These are phyloP conservation scores for Nebria salina DNA, from an alignment of 2,888 invertebrate genomes.

Conservation along the genomic window DNA sequence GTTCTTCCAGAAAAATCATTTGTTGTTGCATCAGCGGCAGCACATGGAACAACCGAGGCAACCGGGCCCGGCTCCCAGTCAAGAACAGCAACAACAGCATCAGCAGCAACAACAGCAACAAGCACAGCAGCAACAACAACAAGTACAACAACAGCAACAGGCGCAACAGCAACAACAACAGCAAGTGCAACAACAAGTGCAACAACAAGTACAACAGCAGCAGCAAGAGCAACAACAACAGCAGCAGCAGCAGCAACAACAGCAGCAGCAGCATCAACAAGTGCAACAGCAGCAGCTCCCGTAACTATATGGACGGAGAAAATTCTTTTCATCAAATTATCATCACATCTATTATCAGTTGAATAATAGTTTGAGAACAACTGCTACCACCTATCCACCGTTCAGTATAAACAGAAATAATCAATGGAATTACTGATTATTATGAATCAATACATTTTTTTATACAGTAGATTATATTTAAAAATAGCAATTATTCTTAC, in stretches of 20 bases:
- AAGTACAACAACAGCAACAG: constrained; percentile 57
- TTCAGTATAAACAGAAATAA: constrained; percentile 38
- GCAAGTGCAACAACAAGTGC: constrained; percentile 61
- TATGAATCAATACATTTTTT: constrained; percentile 42
- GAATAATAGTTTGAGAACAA: constrained; percentile 10
- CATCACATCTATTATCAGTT: constrained; percentile 4
- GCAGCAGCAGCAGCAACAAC: background rate
- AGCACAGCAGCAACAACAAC: constrained; percentile 55
- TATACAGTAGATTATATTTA: constrained; percentile 38
- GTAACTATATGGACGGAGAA: background rate
- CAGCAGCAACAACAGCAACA: constrained; percentile 59
- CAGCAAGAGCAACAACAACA: constrained; percentile 55
- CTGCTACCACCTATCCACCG: constrained; percentile 35
- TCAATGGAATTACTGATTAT: constrained; percentile 39
- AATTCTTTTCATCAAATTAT: constrained; percentile 12
- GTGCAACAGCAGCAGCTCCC: constrained; percentile 19
- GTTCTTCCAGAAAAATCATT: constrained; percentile 87
- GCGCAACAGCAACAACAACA: constrained; percentile 58
- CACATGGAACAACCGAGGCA: constrained; percentile 71
- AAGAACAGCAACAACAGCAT: constrained; percentile 56
- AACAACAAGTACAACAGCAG: constrained; percentile 56
- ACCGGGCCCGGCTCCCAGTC: constrained; percentile 38
- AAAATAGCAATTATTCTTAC: constrained; percentile 19
- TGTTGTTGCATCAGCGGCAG: constrained; percentile 82
- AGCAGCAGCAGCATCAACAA: background rate